Base-by-base conservation (phyloP, 2,113 vertebrate species). In the Nyctibius bracteatus region DNA sequence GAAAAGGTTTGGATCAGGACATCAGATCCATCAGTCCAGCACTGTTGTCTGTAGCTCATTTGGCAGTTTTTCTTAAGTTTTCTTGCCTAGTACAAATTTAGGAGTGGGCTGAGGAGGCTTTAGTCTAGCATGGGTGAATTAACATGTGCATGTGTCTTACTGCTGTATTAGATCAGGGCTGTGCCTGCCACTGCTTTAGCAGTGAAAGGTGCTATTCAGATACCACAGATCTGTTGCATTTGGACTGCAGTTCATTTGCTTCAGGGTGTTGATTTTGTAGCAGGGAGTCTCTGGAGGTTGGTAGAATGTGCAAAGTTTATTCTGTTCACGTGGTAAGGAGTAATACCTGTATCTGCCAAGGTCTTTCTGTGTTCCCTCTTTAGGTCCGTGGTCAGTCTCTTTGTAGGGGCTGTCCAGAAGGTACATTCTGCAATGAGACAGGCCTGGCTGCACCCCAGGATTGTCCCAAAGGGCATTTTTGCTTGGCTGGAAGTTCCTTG, bases 401-500 rank as follows among this genome's bases (percentile, higher is more conserved):
- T 13, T 99, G 99, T 44, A 95, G 97, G 67, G 93, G 94, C 31
- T 99, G 99, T 87, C 98, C 97, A 35, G 92, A 91, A 84, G 99
- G 99, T 8, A 97, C 95, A 12, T 98, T 99, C 86, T 99, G 99
- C 96, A 98, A 98, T 85, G 96, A 96, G 77, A 98, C 98, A 20
- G 98, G 98, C 67, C 85, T 99, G 96, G 97, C 97, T 62, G 94
- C 87, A 35, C 96, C 98, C 46, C 80, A 52, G 5, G 51, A 93
- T 24, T 99, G 99, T 94, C 99, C 98, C 47, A 96, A 96, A 33
- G 99, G 99, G 51, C 97, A 99, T 96, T 99, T 98, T 92, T 99
- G 99, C 96, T 98, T 96, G 70, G 43, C 97, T 57, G 97, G 86
- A 54, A 98, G 98, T n/a, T 85, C 97, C 37, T 44, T 78, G 22